A percentile compares a stretch with the other conserved stretches of the same genome.
Conservation (phyloP, 2,888 invertebrate genomes). For the Meteorus cinctellus region DNA sequence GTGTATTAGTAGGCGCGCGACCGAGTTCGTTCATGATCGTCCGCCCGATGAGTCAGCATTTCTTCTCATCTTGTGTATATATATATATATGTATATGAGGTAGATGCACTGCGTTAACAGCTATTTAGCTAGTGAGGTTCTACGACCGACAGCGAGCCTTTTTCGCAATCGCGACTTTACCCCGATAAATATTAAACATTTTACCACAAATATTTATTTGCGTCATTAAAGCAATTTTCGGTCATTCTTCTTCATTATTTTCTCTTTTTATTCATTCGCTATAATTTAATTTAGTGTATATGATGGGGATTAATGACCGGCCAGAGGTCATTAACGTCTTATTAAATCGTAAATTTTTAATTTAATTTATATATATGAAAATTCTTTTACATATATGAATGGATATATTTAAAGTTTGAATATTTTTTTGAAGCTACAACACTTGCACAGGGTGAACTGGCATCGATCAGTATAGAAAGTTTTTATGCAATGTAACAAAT, state of each 20-base stretch:
- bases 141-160: conserved; percentile 50
- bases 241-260: not conserved
- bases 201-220: conserved; percentile 41
- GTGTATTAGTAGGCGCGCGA: conserved; percentile 1
- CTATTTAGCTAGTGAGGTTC: conserved; percentile 47
- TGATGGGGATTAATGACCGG: conserved; percentile 3
- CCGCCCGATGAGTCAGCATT: not conserved
- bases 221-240: conserved; percentile 13
- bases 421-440: not conserved
- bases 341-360: not conserved
- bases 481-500: too few species aligned
- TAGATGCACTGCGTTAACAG: not conserved
- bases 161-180: conserved; percentile 46
- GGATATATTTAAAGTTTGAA: not conserved
- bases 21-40: not conserved
- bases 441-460: not conserved
- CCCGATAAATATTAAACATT: conserved; percentile 51
- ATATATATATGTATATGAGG: not conserved
- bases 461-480: not conserved
- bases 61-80: not conserved
- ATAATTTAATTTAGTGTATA: conserved; percentile 4
- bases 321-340: not conserved
- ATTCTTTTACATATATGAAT: not conserved
- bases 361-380: not conserved
- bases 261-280: not conserved